Base-by-base conservation (phyloP, 2,797 vertebrate genomes). In the Catamblyrhynchus diadema region DNA sequence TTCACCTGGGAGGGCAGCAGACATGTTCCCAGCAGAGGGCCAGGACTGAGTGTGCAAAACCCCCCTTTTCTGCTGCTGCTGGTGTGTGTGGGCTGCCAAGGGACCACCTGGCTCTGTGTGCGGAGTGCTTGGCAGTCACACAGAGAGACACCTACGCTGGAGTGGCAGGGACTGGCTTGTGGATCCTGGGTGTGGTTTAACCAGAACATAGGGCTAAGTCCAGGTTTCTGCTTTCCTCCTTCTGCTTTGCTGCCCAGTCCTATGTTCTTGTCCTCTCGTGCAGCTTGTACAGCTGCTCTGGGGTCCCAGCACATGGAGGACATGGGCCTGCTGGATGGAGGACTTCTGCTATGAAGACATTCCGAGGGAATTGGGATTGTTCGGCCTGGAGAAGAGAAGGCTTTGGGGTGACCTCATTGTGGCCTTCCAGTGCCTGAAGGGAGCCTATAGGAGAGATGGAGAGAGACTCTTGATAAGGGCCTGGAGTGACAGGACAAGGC, bases 181-280 rank as follows among this genome's bases (percentile, higher is more conserved):
- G 28, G 32, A 8, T 66, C 37, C 56, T 80, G 75, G 87, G 92
- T 90, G 94, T 82, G 92, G 81, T 72, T 77, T 56, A 30, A 17
- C 60, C 35, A 6, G 44, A 86, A n/a, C 4, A 1, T 2, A 18
- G 72, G 72, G 78, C 85, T 32, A 86, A 94, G 79, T 90, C 82
- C 92, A 83, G 33, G 80, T 78, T 94, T 72, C 59, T 91, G 27
- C 84, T 53, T 77, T 81, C 41, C 44, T 4, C 0, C 48, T 78
- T 0, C 44, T 2, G 0, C 37, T 50, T 33, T 1, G 0, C 66
- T 4, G 0, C 41, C 48, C 28, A 57, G 88, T 28, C 27, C 9
- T 9, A 4, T 33, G 9, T 45, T 85, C 37, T 28, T n/a, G 8
- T 64, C 56, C 7, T 3, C 25, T 54, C 5, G 11, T 80, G 5